Evolutionary conservation across 2,113 vertebrate species (phyloP).

Genomic region (Prolemur simus): DNA sequence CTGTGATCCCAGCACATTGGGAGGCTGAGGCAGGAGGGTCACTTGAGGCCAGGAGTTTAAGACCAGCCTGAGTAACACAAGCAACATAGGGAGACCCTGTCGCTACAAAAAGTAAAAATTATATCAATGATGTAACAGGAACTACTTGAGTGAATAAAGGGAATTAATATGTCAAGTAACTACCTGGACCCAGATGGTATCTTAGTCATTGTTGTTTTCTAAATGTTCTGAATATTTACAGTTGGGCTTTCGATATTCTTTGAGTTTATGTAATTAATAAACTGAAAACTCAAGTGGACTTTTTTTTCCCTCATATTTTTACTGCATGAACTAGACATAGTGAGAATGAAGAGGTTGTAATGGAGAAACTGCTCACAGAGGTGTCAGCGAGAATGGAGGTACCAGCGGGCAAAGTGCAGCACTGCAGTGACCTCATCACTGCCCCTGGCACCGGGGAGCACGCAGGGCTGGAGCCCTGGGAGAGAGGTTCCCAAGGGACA

Average conservation of each 20-base stretch:
- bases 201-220: background rate
- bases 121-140: background rate
- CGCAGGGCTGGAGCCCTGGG: fast-evolving
- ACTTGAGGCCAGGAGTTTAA: too few species aligned
- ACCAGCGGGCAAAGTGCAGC: background rate
- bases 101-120: background rate
- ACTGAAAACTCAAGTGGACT: background rate
- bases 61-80: too few species aligned
- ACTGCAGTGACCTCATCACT: too few species aligned
- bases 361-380: background rate
- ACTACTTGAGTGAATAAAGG: background rate
- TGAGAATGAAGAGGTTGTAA: background rate
- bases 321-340: background rate
- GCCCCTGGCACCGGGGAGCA: fast-evolving
- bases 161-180: background rate
- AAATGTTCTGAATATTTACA: background rate
- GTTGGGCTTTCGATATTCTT: background rate
- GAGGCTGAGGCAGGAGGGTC: too few species aligned
- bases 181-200: background rate
- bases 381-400: background rate
- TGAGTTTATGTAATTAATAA: background rate
- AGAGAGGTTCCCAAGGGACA: background rate
- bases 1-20: too few species aligned
- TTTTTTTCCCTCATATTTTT: background rate
- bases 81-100: too few species aligned